Base-by-base conservation (phyloP, 1,140 invertebrate genomes). In the Heliconius hewitsoni region DNA sequence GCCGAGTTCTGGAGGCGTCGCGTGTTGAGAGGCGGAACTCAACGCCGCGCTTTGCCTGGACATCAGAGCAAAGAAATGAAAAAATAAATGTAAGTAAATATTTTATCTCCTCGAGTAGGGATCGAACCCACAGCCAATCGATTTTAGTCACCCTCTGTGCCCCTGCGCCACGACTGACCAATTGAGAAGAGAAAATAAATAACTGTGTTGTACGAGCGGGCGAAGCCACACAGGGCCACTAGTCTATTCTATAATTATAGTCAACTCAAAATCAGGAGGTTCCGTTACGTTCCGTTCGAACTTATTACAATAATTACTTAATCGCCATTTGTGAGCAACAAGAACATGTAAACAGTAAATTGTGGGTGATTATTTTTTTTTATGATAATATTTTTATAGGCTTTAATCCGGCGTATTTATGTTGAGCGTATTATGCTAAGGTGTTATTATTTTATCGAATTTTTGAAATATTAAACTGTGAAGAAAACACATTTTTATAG, bases 231-330 rank as follows among this genome's bases (percentile, higher is more conserved):
- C 11, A 2, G 42, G 0, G 11, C 42, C 42, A 3, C 42, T 46
- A 46, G 11, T 46, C 11, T 79, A 79, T 84, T 75, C 71, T 60
- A 80, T 76, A 79, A 74, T 78, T 82, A 85, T 83, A 84, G 60
- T 11, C 71, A 76, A 9, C 78, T 78, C 77, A 70, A 89, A 90
- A 89, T 90, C 81, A 85, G 82, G 83, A 81, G 84, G 83, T 88
- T 83, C 88, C 86, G 85, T 89, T 86, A 85, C 71, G 82, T 86
- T 86, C 85, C 80, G 77, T 83, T 57, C 74, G 77, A 84, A 87
- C 81, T 84, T 86, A 90, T 89, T 85, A 87, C 71, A 82, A 87
- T 91, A 90, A 90, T 89, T 89, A 91, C 88, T 88, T 91, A 91
- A 91, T 89, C 84, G 84, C 76, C 30, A 42, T 39, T 70, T 66